phyloP scores from a whole-genome alignment of 2,113 vertebrate genomes.

The Illadopsis cleaveri region DNA sequence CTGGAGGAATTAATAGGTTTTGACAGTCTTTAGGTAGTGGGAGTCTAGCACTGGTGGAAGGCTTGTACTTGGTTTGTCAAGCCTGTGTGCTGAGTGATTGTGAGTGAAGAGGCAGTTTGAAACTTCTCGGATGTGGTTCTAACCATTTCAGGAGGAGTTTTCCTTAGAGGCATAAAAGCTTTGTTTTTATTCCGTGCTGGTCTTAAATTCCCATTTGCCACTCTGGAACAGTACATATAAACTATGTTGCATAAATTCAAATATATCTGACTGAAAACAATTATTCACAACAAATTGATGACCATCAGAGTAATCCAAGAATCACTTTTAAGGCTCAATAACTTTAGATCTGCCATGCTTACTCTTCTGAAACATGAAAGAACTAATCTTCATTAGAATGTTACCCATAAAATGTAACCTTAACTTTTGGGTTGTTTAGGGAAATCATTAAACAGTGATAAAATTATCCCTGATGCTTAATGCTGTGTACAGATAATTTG shows the following conservation, averaged over 20 bases:
- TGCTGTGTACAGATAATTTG: not conserved
- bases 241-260: not conserved
- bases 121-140: not conserved
- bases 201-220: not conserved
- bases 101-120: not conserved
- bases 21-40: not conserved
- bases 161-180: not conserved
- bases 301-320: not conserved
- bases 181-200: not conserved
- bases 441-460: not conserved
- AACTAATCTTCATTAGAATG: not conserved
- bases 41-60: not conserved
- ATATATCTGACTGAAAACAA: not conserved
- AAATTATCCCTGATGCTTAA: not conserved
- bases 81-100: rapidly evolving
- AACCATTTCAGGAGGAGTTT: not conserved
- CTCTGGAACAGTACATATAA: not conserved
- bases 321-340: not conserved
- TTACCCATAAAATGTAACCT: not conserved
- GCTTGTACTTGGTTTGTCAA: not conserved
- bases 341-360: not conserved
- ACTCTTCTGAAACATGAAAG: not conserved
- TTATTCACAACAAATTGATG: not conserved
- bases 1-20: not conserved
- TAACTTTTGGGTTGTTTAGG: not conserved